phyloP scores from a whole-genome alignment of 2,797 vertebrate genomes.

The Hypotaenidia philippensis region DNA sequence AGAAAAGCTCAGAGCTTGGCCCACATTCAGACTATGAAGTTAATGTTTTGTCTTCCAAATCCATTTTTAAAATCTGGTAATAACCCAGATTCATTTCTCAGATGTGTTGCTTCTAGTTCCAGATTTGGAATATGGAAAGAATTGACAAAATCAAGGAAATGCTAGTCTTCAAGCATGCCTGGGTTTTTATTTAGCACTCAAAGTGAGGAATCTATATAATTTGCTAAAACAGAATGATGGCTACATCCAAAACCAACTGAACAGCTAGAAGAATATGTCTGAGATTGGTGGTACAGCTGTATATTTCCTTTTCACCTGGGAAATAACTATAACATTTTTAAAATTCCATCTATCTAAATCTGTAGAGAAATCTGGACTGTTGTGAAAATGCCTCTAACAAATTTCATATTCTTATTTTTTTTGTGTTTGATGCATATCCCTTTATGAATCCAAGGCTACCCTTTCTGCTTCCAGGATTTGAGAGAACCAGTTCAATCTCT shows the following conservation, averaged over 20 bases:
- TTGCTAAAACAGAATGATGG: background rate
- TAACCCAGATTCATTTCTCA: conserved; percentile 21
- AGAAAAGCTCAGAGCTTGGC: conserved; percentile 15
- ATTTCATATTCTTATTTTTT: background rate
- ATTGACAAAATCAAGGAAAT: conserved; percentile 37
- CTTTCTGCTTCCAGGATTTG: background rate
- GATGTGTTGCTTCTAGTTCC: background rate
- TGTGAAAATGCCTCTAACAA: background rate
- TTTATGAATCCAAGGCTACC: background rate
- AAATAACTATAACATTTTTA: background rate
- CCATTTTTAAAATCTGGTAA: conserved; percentile 6
- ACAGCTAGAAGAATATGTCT: background rate
- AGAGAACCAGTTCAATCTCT: background rate
- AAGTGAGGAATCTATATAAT: background rate
- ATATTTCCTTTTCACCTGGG: background rate
- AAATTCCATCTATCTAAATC: background rate
- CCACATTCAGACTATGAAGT: background rate
- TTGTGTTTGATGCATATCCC: background rate
- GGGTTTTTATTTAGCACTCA: conserved; percentile 20
- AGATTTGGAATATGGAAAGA: conserved; percentile 12
- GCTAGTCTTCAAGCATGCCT: background rate
- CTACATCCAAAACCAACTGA: conserved; percentile 13
- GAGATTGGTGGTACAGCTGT: background rate
- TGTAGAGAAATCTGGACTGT: background rate
- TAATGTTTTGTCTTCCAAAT: conserved; percentile 39